Evolutionary conservation across 2,888 invertebrate genomes (phyloP).

Genomic region (Agrochola lota): DNA sequence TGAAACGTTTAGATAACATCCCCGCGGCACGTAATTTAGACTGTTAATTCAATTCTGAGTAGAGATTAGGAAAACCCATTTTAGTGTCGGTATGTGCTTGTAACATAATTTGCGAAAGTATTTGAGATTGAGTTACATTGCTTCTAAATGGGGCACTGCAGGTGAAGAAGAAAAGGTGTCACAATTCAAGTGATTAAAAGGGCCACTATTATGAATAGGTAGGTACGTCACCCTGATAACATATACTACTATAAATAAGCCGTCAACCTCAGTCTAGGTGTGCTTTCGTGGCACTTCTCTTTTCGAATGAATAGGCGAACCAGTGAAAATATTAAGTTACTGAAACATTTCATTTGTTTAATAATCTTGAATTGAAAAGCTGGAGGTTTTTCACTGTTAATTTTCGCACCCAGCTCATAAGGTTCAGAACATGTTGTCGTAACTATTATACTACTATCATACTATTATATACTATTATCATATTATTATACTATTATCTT

Average conservation of each 20-base stretch:
- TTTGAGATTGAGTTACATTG: slow-evolving; percentile 5
- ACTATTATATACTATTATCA: too few species aligned
- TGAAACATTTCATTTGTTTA: neutral
- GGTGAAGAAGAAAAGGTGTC: neutral
- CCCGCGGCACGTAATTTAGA: slow-evolving; percentile 79
- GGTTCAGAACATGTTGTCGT: neutral
- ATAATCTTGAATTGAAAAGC: neutral
- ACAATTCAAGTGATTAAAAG: neutral
- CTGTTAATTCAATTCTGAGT: slow-evolving; percentile 77
- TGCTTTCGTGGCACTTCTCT: neutral
- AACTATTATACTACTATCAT: neutral
- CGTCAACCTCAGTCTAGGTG: neutral
- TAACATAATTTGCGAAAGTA: slow-evolving; percentile 42
- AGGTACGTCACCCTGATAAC: neutral
- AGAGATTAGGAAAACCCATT: slow-evolving; percentile 68
- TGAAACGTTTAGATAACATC: slow-evolving; percentile 87
- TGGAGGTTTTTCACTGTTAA: neutral
- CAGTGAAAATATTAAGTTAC: too few species aligned
- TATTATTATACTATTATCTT: too few species aligned
- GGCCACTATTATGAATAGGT: neutral
- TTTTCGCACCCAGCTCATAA: neutral
- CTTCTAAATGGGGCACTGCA: neutral
- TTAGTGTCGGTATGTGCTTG: slow-evolving; percentile 50
- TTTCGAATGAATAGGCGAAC: too few species aligned
- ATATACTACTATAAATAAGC: neutral